Base-by-base conservation (phyloP, 2,888 invertebrate genomes). In the Ophion ellenae region DNA sequence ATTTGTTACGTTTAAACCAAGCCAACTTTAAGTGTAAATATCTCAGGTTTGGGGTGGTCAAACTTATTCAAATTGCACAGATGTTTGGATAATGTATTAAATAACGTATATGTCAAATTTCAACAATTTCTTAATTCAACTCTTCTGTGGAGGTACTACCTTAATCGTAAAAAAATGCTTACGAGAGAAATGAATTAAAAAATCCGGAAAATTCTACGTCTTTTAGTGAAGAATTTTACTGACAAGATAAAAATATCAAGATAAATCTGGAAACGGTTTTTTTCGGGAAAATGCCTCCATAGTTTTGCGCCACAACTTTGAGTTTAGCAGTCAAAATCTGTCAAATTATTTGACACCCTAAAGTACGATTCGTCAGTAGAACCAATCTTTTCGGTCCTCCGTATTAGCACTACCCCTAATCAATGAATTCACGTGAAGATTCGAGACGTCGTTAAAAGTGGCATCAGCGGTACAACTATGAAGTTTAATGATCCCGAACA, bases 401-500 rank as follows among this genome's bases (percentile, higher is more conserved):
- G 73, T 6, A 45, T 17, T 1, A 17, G 17, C 45, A 45, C 17
- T 59, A 53, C 63, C 7, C 9, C 17, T 14, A 14, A 24, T 36
- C 36, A 36, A 74, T 47, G 28, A 28, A 47, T 28, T 2, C 9
- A 24, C 28, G 28, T 28, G 28, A 75, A 75, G 17, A 75, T 47
- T 64, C n/a, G 45, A 63, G 45, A 63, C 63, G 36, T 45, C 17
- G 47, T 32, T 10, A 57, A 36, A 17, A 10, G 14, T 20, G 28
- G n/a, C 61, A 47, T 47, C 40, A 32, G 24, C 14, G 61, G 40
- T 61, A 47, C 28, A 59, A 32, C 28, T 28, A 63, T 63, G 40
- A 73, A 78, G 69, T 81, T 85, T 85, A 79, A 85, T 66, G 75
- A 79, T 71, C 61, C 71, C 69, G 36, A 40, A 24, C 70, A 28